These are phyloP conservation scores for Stenopsyche tienmushanensis DNA, from an alignment of 1,140 invertebrate genomes.

Conservation along the genomic window DNA sequence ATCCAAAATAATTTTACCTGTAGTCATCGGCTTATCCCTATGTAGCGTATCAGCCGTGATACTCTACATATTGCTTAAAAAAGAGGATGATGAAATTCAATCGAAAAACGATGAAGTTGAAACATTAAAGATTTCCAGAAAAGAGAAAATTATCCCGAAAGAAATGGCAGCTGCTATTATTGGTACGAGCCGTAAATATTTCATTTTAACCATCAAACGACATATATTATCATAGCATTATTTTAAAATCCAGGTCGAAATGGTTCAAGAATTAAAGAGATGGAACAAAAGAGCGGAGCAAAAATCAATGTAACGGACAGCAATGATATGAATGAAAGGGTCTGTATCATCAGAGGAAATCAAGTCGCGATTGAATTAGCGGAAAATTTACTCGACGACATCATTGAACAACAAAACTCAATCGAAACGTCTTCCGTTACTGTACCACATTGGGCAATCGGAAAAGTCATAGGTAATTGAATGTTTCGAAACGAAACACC, in stretches of 20 bases:
- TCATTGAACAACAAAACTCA: conserved; percentile 67
- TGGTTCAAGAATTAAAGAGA: conserved; percentile 67
- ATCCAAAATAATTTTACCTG: conserved; percentile 30
- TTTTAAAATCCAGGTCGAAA: conserved; percentile 61
- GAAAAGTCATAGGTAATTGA: conserved; percentile 66
- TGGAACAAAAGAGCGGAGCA: conserved; percentile 70
- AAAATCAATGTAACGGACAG: conserved; percentile 63
- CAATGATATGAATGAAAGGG: conserved; percentile 53
- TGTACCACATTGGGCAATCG: conserved; percentile 64
- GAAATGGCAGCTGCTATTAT: conserved; percentile 25
- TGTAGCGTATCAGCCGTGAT: conserved; percentile 32
- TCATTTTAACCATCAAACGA: no score
- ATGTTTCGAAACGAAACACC: neutral
- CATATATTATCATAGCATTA: conserved; percentile 1
- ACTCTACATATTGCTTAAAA: conserved; percentile 34
- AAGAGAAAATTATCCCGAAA: conserved; percentile 21
- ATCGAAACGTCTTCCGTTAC: conserved; percentile 64
- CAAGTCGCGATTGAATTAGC: conserved; percentile 65
- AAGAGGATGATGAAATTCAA: conserved; percentile 34
- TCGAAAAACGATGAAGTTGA: neutral
- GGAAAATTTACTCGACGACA: conserved; percentile 68
- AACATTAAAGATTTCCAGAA: conserved; percentile 1
- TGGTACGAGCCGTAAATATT: conserved; percentile 23
- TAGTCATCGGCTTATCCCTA: conserved; percentile 32
- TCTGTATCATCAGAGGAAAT: conserved; percentile 67